Evolutionary conservation across 1,140 invertebrate genomes (phyloP).

Genomic region (Battus philenor): DNA sequence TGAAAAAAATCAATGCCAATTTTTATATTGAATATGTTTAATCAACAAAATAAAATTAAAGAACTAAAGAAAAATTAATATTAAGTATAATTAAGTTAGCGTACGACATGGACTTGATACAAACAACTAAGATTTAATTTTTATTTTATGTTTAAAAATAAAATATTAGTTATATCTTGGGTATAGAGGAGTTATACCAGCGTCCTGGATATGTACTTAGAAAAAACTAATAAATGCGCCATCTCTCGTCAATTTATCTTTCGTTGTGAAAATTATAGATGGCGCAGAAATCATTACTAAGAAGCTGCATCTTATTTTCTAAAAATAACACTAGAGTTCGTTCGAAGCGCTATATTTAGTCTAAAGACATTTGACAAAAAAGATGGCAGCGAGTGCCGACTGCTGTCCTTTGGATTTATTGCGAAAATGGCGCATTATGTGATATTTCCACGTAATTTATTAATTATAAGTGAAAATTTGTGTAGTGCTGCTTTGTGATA

Average conservation of each 20-base stretch:
- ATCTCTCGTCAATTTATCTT: slow-evolving; percentile 20
- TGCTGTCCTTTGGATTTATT: slow-evolving; percentile 68
- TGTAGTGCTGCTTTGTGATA: slow-evolving; percentile 71
- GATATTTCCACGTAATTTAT: slow-evolving; percentile 72
- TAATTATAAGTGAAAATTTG: slow-evolving; percentile 72
- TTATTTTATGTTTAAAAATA: too few species aligned
- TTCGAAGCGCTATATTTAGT: slow-evolving; percentile 72
- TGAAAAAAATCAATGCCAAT: too few species aligned
- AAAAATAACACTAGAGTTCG: slow-evolving; percentile 76
- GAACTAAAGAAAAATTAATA: too few species aligned
- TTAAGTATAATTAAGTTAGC: too few species aligned
- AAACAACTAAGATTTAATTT: not conserved
- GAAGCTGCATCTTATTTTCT: slow-evolving; percentile 53
- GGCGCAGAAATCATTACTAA: slow-evolving; percentile 29
- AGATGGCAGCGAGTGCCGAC: slow-evolving; percentile 73
- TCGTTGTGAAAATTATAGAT: slow-evolving; percentile 32
- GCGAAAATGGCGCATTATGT: slow-evolving; percentile 74
- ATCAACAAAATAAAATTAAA: too few species aligned
- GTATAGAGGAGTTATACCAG: too few species aligned
- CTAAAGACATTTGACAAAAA: slow-evolving; percentile 75
- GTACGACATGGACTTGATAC: too few species aligned
- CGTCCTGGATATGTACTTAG: too few species aligned
- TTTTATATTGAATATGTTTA: too few species aligned
- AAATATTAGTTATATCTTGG: too few species aligned
- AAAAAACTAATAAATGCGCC: slow-evolving; percentile 17